Evolutionary conservation across 2,113 vertebrate genomes (phyloP), one percentile per base, ranked within the genome.

Genomic region (Cisticola juncidis): DNA sequence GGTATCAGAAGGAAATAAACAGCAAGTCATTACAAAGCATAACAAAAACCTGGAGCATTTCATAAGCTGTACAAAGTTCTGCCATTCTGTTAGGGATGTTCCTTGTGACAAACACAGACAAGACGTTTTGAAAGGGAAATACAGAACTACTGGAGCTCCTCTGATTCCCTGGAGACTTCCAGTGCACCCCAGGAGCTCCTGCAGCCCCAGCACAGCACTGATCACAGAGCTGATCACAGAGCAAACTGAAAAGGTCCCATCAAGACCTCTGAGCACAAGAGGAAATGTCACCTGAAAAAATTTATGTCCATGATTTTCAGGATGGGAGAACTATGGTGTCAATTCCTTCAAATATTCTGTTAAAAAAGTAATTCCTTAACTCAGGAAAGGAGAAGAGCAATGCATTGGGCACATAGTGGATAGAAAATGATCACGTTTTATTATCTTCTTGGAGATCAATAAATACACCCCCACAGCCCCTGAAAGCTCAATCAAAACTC

Each of bases 1-100:
- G 58, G 15, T 51, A 90, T 44, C 57, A 76, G 74, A 93, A 95
- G 84, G 56, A 94, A 91, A 90, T 51, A 96, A 94, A 81, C 72
- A 95, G 72, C 86, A 77, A 73, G 62, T 57, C 80, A 71, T 70
- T 88, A 77, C 33, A 90, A 85, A 89, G 38, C 66, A 45, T 44
- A 86, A 93, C 86, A 95, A 86, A 87, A 89, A 5, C 11, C n/a
- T 44, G 31, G 31, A 38, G 15, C 84, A 45, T 82, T 86, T 92
- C 88, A 76, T 45, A 68, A 83, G 35, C 88, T 57, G 3, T 1
- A 79, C 57, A 44, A 79, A 82, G 44, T 40, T 47, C 35, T 35
- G 42, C 29, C 51, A 47, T 60, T 85, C 69, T 47, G 13, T n/a
- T 69, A 47, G 61, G 40, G 40, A 74, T 57, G 22, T 3, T 91